Evolutionary conservation across 2,113 vertebrate species (phyloP).

Genomic region (Oxyruncus cristatus): DNA sequence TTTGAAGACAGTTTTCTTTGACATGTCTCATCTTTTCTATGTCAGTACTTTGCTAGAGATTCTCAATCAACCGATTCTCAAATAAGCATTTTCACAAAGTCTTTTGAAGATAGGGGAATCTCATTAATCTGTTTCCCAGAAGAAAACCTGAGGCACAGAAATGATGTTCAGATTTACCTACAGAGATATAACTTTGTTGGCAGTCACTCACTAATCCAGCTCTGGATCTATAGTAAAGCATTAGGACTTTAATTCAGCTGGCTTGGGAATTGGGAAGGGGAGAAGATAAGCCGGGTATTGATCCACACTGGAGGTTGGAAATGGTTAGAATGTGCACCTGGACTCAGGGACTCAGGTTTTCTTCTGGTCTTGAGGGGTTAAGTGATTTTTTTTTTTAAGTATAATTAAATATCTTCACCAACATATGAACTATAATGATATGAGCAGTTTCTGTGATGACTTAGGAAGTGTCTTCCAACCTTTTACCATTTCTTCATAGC

Average conservation of each 20-base stretch:
- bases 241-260: background rate
- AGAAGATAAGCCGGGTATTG: background rate
- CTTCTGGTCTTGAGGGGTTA: background rate
- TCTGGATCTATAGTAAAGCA: background rate
- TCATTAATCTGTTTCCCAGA: background rate
- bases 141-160: background rate
- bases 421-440: background rate
- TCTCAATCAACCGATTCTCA: background rate
- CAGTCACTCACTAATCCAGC: background rate
- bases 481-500: background rate
- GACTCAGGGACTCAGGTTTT: background rate
- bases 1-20: constrained; percentile 11
- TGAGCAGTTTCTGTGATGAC: background rate
- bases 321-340: background rate
- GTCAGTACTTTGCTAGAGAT: background rate
- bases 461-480: background rate
- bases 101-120: background rate
- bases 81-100: background rate
- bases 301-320: background rate
- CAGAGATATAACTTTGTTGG: background rate
- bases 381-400: background rate
- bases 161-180: background rate
- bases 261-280: background rate
- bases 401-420: background rate
- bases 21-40: background rate